A percentile compares a stretch with the other conserved stretches of the same genome.
phyloP scores from a whole-genome alignment of 1,140 invertebrate genomes.

The Adoxophyes honmai region DNA sequence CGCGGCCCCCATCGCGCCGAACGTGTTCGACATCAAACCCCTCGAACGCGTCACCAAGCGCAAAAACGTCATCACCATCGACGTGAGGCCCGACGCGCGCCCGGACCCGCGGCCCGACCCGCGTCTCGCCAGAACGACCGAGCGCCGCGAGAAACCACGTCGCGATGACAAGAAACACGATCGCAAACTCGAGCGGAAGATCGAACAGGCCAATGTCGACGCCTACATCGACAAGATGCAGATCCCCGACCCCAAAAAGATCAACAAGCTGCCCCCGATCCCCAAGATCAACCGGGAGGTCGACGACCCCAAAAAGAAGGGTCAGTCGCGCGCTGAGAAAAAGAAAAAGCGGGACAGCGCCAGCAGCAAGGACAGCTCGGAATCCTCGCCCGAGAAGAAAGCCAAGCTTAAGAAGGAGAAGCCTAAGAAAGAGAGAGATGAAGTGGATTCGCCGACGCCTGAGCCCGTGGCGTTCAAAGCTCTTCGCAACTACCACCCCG shows the following conservation, averaged over 20 bases:
- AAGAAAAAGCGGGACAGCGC: slow-evolving; percentile 33
- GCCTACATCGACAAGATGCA: slow-evolving; percentile 38
- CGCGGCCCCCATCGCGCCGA: slow-evolving; percentile 41
- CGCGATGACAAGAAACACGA: slow-evolving; percentile 24
- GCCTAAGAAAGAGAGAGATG: slow-evolving; percentile 27
- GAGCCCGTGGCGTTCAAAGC: slow-evolving; percentile 78
- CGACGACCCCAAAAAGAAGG: slow-evolving; percentile 44
- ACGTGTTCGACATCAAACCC: slow-evolving; percentile 65
- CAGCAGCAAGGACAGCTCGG: slow-evolving; percentile 26
- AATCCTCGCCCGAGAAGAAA: slow-evolving; percentile 46
- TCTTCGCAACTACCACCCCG: slow-evolving; percentile 78
- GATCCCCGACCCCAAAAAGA: slow-evolving; percentile 44
- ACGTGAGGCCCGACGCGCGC: slow-evolving; percentile 41
- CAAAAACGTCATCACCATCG: slow-evolving; percentile 68
- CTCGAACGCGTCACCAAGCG: slow-evolving; percentile 59
- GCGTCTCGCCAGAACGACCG: slow-evolving; percentile 30
- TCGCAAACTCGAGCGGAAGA: slow-evolving; percentile 18
- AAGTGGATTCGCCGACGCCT: slow-evolving; percentile 27
- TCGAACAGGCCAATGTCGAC: slow-evolving; percentile 24
- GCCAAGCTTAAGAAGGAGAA: slow-evolving; percentile 31
- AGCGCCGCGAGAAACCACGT: slow-evolving; percentile 3
- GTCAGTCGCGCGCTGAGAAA: slow-evolving; percentile 23
- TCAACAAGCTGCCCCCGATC: slow-evolving; percentile 66
- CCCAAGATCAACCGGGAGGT: slow-evolving; percentile 53
- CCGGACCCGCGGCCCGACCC: slow-evolving; percentile 28